Base-by-base conservation (phyloP, 2,113 vertebrate genomes). In the Cololabis saira region DNA sequence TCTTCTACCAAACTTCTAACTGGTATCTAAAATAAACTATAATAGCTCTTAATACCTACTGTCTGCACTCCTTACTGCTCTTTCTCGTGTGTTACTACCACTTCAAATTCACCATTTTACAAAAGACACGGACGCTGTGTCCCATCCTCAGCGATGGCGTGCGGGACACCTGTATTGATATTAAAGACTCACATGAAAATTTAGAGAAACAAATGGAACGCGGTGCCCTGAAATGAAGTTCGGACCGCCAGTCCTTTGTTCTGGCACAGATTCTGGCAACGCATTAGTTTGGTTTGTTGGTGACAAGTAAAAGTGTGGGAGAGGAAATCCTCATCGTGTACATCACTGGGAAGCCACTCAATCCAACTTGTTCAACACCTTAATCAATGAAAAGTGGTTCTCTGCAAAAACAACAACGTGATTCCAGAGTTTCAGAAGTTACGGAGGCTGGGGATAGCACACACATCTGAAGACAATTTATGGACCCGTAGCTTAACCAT, bases 351-450 rank as follows among this genome's bases (percentile, higher is more conserved):
- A 76, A 79, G 59, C 60, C 65, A 59, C 49, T 22, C 22, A 47
- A 73, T 56, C 60, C 52, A 49, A 37, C 33, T 37, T 37, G 10
- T 37, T 37, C 33, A 37, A 7, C 33, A 37, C 33, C 33, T 37
- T 37, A 9, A 11, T 9, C 33, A 37, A 9, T 22, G 30, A 61
- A 48, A 8, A 5, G n/a, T 18, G 58, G 33, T 22, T 51, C 47
- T 22, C 27, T 13, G 16, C 3, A 30, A 64, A 53, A 43, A 21
- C 4, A 2, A 50, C 21, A 48, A 18, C 33, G 7, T 15, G 3
- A 30, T 9, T 19, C 14, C 18, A 73, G 57, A 56, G 58, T 65
- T 73, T 67, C 22, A 61, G 52, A 47, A 54, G 66, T 44, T 42
- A 27, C 41, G 33, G 40, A 47, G 55, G 63, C 19, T 19, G n/a